Conservation (phyloP, 1,140 invertebrate species). For the Tribolium madens region DNA sequence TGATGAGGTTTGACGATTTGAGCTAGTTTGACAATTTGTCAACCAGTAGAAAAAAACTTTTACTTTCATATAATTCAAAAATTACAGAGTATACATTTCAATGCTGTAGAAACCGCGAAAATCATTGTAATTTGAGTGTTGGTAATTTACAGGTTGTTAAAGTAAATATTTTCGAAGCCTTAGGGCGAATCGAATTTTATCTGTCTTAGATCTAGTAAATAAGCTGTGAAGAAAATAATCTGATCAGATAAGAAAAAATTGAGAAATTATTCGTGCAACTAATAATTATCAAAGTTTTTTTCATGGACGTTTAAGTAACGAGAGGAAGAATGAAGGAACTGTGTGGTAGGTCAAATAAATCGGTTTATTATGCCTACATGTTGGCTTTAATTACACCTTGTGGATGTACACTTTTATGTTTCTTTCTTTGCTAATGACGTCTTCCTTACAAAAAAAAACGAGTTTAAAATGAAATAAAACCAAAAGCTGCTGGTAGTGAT, state of each 20-base stretch:
- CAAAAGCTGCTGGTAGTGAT: not conserved
- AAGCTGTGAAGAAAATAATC: not conserved
- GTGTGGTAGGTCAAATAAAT: not conserved
- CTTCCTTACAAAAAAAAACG: not conserved
- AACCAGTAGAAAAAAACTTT: not conserved
- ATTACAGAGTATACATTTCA: not conserved
- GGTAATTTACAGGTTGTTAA: not conserved
- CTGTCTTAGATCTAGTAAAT: not conserved
- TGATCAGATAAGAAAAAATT: not conserved
- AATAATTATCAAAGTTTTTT: not conserved
- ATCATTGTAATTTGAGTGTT: not conserved
- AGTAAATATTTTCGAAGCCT: not conserved
- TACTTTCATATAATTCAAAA: not conserved
- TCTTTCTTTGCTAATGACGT: not conserved
- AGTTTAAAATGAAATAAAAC: not conserved
- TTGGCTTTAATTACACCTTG: not conserved
- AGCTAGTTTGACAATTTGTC: not conserved
- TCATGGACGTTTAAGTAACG: not conserved
- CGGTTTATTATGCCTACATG: not conserved
- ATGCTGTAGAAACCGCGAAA: not conserved
- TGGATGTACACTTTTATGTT: not conserved
- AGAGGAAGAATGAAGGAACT: not conserved
- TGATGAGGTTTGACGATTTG: slow-evolving; percentile 1
- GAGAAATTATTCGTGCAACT: not conserved
- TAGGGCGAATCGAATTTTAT: not conserved